Base-by-base conservation (phyloP, 2,113 vertebrate genomes). In the Heliornis fulica region DNA sequence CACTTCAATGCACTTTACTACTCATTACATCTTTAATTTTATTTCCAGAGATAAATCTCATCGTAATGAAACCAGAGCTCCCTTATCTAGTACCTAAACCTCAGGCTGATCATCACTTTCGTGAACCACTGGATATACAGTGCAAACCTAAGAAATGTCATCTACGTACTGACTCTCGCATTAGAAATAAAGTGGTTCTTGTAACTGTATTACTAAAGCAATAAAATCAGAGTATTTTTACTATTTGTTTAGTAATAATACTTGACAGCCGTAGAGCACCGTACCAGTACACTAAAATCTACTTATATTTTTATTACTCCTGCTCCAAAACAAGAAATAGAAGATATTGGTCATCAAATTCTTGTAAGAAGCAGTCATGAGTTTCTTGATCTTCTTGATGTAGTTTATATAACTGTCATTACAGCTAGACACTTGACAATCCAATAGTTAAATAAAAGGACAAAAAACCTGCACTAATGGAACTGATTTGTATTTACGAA, bases 201-300 rank as follows among this genome's bases (percentile, higher is more conserved):
- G 69, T 76, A 90, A 72, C 53, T 53, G 28, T 65, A 66, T 64
- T 22, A 75, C 51, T 59, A 83, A 83, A 93, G 82, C 66, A 93
- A 43, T 96, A 94, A 97, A 96, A 93, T 84, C 85, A 53, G 29
- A 70, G 8, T 86, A 77, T 74, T 94, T 93, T 93, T 86, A 90
- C 43, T 90, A 51, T 91, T 92, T 94, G 71, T 90, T 96, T 94
- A 87, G 43, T 75, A 90, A 89, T 18, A 88, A 51, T 56, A 65
- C 81, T 91, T 87, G 70, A 94, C 57, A 94, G 16, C 32, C 68
- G 65, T 1, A 95, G 31, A 92, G 66, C 74, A 59, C 36, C 36
- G 53, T 22, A 87, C 82, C 57, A 93, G 46, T 45, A 94, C 93
- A 87, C 68, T 68, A 64, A 96, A 96, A 91, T 75, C 53, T 61